Evolutionary conservation across 2,113 vertebrate genomes (phyloP).

Genomic region (Lethenteron camtschaticum): DNA sequence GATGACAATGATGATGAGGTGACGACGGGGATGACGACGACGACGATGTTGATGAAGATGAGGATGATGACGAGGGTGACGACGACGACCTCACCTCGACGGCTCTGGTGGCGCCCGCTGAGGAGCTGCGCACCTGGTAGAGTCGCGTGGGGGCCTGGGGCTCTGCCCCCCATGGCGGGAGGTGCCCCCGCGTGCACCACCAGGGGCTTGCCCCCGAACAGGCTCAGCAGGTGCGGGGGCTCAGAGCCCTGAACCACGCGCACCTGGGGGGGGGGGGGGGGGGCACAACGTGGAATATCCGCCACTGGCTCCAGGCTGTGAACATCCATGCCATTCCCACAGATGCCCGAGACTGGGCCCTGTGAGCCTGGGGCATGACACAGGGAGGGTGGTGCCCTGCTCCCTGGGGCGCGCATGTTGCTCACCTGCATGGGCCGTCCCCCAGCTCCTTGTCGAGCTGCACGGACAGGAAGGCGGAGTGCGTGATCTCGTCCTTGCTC

Average conservation of each 20-base stretch:
- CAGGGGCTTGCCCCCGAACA: constrained; percentile 28
- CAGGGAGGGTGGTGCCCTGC: too few species aligned
- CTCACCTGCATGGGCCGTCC: constrained; percentile 50
- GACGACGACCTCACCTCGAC: constrained; percentile 26
- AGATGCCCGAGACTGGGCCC: too few species aligned
- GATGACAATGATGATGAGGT: too few species aligned
- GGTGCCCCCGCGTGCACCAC: constrained; percentile 28
- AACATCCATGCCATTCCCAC: too few species aligned
- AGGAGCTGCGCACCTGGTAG: constrained; percentile 28
- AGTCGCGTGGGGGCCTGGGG: constrained; percentile 16
- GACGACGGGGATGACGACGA: too few species aligned
- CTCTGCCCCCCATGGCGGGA: constrained; percentile 18
- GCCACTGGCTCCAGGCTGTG: too few species aligned
- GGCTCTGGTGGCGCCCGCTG: constrained; percentile 20
- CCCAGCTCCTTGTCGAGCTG: constrained; percentile 46
- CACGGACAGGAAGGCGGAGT: constrained; percentile 62
- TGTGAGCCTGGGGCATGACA: too few species aligned
- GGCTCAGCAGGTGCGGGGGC: constrained; percentile 28
- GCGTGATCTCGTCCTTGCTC: constrained; percentile 48
- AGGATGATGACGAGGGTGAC: too few species aligned
- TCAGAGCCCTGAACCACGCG: constrained; percentile 33
- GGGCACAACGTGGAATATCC: too few species aligned
- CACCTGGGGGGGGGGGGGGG: constrained; percentile 17
- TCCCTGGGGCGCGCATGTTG: too few species aligned
- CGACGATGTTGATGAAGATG: too few species aligned